These are phyloP conservation scores for Gephyroberyx darwinii DNA, from an alignment of 2,797 vertebrate species.

Conservation along the genomic window DNA sequence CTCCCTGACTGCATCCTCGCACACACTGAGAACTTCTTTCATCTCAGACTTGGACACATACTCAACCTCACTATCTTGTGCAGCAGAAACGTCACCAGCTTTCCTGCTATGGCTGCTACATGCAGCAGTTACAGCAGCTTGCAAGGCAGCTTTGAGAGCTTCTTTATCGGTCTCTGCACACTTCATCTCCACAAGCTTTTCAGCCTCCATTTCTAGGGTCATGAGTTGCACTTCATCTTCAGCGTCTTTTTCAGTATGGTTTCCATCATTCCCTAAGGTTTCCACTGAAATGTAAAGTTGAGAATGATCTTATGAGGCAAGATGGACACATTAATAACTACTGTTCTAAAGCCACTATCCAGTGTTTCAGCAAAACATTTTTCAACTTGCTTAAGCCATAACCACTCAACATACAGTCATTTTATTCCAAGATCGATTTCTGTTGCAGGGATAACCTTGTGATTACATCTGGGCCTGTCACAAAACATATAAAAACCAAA, in stretches of 20 bases:
- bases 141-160: slow-evolving; percentile 81
- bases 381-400: neutral
- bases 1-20: slow-evolving; percentile 80
- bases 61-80: slow-evolving; percentile 79
- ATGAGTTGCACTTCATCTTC: slow-evolving; percentile 79
- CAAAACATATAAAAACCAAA: neutral
- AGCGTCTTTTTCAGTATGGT: slow-evolving; percentile 77
- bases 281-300: slow-evolving; percentile 54
- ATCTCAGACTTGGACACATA: slow-evolving; percentile 87
- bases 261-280: slow-evolving; percentile 64
- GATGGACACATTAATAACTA: neutral
- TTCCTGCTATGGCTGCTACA: slow-evolving; percentile 74
- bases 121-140: slow-evolving; percentile 75
- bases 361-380: too few species aligned
- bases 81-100: slow-evolving; percentile 49
- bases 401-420: neutral
- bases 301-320: neutral
- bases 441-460: too few species aligned
- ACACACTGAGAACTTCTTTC: slow-evolving; percentile 85
- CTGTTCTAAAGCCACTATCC: too few species aligned
- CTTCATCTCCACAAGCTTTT: slow-evolving; percentile 78
- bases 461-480: too few species aligned
- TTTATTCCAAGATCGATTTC: neutral
- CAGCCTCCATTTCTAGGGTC: slow-evolving; percentile 81
- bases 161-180: slow-evolving; percentile 83